Percentiles rank a stretch among this genome's conserved stretches.
These are phyloP conservation scores for Sesamia nonagrioides DNA, from an alignment of 1,140 invertebrate genomes.

Conservation along the genomic window DNA sequence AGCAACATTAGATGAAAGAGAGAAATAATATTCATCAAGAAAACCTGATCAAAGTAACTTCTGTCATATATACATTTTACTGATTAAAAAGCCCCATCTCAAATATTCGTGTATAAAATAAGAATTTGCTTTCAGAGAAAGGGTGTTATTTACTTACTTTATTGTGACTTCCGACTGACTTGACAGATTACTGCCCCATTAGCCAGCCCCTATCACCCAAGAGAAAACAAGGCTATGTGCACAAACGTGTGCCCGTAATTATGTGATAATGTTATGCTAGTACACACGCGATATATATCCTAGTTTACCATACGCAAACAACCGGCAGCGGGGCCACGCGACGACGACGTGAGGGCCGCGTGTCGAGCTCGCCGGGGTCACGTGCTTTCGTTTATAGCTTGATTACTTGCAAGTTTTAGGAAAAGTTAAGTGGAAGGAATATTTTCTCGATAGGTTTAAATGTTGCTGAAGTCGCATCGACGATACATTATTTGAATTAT, in stretches of 20 bases:
- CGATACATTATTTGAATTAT: not conserved
- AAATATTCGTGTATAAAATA: not conserved
- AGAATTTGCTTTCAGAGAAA: not conserved
- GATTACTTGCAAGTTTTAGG: not conserved
- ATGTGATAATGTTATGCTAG: slow-evolving; percentile 23
- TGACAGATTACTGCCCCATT: not conserved
- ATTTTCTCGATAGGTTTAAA: not conserved
- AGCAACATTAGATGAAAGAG: not conserved
- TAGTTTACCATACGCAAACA: slow-evolving; percentile 31
- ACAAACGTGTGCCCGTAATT: slow-evolving; percentile 1
- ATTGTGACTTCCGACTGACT: not conserved
- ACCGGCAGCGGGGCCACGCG: not conserved
- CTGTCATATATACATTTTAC: no score
- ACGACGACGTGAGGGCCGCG: not conserved
- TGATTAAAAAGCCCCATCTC: not conserved
- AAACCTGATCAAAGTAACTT: no score
- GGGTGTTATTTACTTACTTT: not conserved
- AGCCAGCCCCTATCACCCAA: not conserved
- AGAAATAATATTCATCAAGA: no score
- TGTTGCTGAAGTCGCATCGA: not conserved
- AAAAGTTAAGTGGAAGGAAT: not conserved
- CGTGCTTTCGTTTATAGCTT: slow-evolving; percentile 4
- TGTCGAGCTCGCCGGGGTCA: not conserved
- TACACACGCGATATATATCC: not conserved
- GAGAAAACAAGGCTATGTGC: not conserved